A percentile compares a stretch with the other conserved stretches of the same genome.
These are phyloP conservation scores for Psilanteris sp. DNA, from an alignment of 1,140 invertebrate genomes.

Conservation along the genomic window DNA sequence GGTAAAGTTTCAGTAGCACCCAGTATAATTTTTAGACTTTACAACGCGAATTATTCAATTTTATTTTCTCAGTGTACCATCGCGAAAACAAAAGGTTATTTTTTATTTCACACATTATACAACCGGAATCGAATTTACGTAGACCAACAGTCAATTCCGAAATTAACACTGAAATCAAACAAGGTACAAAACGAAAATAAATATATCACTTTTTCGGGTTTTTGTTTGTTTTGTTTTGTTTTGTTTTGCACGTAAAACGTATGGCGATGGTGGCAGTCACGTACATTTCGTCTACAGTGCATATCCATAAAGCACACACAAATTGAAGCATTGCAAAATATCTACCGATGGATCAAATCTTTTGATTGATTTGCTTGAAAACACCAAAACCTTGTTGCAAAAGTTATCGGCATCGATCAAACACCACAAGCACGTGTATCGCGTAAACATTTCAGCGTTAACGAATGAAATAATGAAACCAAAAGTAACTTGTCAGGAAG, in stretches of 20 bases:
- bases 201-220: constrained; percentile 26
- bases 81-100: constrained; percentile 12
- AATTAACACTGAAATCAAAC: constrained; percentile 49
- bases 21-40: too few species aligned
- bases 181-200: constrained; percentile 43
- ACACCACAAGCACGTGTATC: constrained; percentile 21
- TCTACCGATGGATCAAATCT: constrained; percentile 35
- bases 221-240: constrained; percentile 4
- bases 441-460: constrained; percentile 14
- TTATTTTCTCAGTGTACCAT: too few species aligned
- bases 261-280: constrained; percentile 21
- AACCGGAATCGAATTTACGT: constrained; percentile 23
- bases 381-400: constrained; percentile 23
- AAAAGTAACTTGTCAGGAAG: constrained; percentile 5
- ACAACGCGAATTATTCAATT: too few species aligned
- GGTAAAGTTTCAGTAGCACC: too few species aligned
- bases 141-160: constrained; percentile 28
- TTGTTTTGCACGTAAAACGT: constrained; percentile 13
- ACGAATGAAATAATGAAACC: constrained; percentile 4
- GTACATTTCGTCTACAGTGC: constrained; percentile 23
- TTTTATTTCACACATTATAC: constrained; percentile 13
- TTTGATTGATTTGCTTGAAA: constrained; percentile 39
- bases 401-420: constrained; percentile 36
- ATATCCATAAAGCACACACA: constrained; percentile 55
- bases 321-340: constrained; percentile 39